Conservation (phyloP, 2,113 vertebrate species). For the Phoxinus phoxinus region DNA sequence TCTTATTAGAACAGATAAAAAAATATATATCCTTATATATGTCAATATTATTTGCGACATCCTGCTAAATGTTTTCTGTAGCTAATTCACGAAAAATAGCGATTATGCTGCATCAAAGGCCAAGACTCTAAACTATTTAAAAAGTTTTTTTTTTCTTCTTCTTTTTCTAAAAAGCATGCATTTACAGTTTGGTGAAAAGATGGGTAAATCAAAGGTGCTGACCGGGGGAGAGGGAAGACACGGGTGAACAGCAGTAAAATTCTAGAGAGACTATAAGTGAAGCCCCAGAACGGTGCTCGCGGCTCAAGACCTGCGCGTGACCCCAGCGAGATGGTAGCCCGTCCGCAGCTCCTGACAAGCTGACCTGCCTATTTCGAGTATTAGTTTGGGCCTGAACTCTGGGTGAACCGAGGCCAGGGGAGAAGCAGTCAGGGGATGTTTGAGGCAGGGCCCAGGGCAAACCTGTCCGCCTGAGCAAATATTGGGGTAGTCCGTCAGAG, state of each 20-base stretch:
- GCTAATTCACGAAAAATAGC: no score
- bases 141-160: no score
- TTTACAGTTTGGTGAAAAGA: conserved; percentile 31
- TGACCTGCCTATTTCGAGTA: conserved; percentile 74
- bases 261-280: conserved; percentile 54
- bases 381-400: conserved; percentile 87
- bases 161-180: not conserved
- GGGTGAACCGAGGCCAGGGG: conserved; percentile 80
- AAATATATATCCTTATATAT: not conserved
- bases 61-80: not conserved
- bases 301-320: conserved; percentile 76
- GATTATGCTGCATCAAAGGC: not conserved
- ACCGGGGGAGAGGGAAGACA: conserved; percentile 31
- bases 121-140: no score
- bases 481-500: conserved; percentile 81
- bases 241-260: conserved; percentile 55
- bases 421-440: conserved; percentile 62
- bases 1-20: not conserved
- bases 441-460: conserved; percentile 77
- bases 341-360: conserved; percentile 72
- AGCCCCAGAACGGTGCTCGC: conserved; percentile 48
- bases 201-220: conserved; percentile 21
- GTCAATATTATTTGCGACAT: not conserved
- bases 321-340: conserved; percentile 71
- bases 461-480: conserved; percentile 87